Conservation (phyloP, 1,140 invertebrate species). For the Coptotermes formosanus region DNA sequence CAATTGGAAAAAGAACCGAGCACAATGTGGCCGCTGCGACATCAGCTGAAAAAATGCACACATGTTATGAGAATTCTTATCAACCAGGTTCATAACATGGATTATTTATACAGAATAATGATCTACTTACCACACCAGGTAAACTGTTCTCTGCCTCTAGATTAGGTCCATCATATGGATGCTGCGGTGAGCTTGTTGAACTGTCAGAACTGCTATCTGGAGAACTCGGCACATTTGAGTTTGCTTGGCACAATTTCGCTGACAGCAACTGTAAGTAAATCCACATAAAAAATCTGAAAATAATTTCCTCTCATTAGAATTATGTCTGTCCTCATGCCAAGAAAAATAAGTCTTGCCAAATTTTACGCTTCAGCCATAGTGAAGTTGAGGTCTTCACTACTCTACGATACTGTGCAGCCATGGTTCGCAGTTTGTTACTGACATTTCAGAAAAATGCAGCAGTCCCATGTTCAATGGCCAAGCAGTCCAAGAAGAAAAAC, state of each 20-base stretch:
- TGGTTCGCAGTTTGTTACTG: too few species aligned
- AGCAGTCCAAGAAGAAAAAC: too few species aligned
- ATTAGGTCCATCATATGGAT: conserved; percentile 73
- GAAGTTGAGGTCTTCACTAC: too few species aligned
- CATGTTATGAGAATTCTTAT: neutral
- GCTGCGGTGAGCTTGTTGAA: conserved; percentile 83
- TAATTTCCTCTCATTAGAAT: neutral
- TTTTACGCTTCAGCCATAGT: neutral
- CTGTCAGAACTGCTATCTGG: conserved; percentile 86
- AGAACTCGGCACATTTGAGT: conserved; percentile 79
- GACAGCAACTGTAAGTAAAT: conserved; percentile 65
- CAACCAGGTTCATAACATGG: neutral
- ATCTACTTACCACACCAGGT: conserved; percentile 80
- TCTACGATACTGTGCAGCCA: too few species aligned
- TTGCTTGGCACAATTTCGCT: conserved; percentile 80
- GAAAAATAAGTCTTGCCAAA: neutral
- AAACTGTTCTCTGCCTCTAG: conserved; percentile 83
- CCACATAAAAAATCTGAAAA: conserved; percentile 17
- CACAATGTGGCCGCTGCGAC: conserved; percentile 77
- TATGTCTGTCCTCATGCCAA: neutral
- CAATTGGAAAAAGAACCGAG: conserved; percentile 87
- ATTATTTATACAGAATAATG: neutral
- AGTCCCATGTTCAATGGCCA: too few species aligned
- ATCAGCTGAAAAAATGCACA: conserved; percentile 55
- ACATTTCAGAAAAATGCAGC: too few species aligned